Percentiles rank a stretch among this genome's conserved stretches.
These are phyloP conservation scores for Alsophila aescularia DNA, from an alignment of 2,888 invertebrate genomes.

Conservation along the genomic window DNA sequence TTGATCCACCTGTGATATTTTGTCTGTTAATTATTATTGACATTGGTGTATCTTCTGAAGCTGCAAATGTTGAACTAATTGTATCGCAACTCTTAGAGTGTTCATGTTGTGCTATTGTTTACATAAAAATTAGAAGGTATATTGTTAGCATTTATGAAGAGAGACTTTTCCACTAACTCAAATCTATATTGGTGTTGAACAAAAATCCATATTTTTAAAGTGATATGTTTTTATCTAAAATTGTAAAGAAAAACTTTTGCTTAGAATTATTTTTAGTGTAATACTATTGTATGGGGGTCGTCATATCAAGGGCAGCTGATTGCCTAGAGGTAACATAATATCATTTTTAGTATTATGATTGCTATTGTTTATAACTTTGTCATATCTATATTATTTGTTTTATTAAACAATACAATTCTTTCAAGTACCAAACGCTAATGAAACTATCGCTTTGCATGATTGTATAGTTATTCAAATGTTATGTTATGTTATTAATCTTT, in stretches of 20 bases:
- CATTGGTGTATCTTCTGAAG: constrained; percentile 60
- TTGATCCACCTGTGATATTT: constrained; percentile 81
- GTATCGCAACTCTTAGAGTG: constrained; percentile 61
- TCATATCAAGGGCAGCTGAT: constrained; percentile 74
- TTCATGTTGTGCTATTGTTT: constrained; percentile 55
- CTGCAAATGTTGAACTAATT: constrained; percentile 63
- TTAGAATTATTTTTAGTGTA: constrained; percentile 40
- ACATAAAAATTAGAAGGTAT: constrained; percentile 44
- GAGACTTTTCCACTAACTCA: constrained; percentile 39
- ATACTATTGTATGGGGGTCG: constrained; percentile 77
- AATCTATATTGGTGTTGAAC: constrained; percentile 36
- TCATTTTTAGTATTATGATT: background rate
- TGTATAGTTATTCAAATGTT: no score
- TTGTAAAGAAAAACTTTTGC: background rate
- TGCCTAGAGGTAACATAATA: constrained; percentile 64
- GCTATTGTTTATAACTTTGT: background rate
- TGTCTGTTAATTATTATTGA: constrained; percentile 63
- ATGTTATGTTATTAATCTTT: background rate
- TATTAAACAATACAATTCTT: background rate
- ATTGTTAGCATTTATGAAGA: constrained; percentile 25
- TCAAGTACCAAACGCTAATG: no score
- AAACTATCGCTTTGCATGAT: no score
- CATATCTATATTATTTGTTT: background rate
- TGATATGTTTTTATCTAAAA: constrained; percentile 3
- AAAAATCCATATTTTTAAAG: constrained; percentile 11